Base-by-base conservation (phyloP, 1,140 invertebrate genomes). In the Pteromalus puparum region DNA sequence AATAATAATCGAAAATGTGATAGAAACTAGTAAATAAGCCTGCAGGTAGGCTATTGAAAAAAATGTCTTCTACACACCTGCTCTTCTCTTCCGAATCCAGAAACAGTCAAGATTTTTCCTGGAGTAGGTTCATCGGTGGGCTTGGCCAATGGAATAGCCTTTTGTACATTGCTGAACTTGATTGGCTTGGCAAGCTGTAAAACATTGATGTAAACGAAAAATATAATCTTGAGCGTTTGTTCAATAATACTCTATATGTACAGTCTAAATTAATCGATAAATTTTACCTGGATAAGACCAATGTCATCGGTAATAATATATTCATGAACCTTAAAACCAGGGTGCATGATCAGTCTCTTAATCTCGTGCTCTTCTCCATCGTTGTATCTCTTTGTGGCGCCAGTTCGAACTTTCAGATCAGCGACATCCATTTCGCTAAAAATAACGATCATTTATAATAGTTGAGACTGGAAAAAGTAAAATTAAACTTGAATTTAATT, bases 321-420 rank as follows among this genome's bases (percentile, higher is more conserved):
- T 24, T n/a, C 18, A 61, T 77, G 15, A 24, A 10, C 15, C 24
- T 48, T 18, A 15, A 28, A n/a, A 9, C 42, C 75, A 77, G 75
- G 46, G 12, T 77, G 75, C 7, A 61, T 13, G 4, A 48, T 48
- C 1, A 26, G n/a, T 28, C 21, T 53, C 21, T 77, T 24, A 53
- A 77, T 77, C 24, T 77, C 46, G 13, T 77, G 75, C 9, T 48
- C 21, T 77, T 48, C n/a, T 48, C 75, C 75, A 61, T 77, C 75
- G 12, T 77, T 26, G 13, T 77, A 61, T 53, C 75, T 48, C 6
- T 48, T n/a, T 1, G 75, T 48, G 61, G 75, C 75, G 0, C 75
- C 75, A 26, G 75, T 77, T 77, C 46, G 21, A 9, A 77, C 75
- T 53, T 77, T n/a, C 12, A 77, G 4, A 1, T 53, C 38, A n/a